These are phyloP conservation scores for Platysteira castanea DNA, from an alignment of 2,113 vertebrate genomes.

Conservation along the genomic window DNA sequence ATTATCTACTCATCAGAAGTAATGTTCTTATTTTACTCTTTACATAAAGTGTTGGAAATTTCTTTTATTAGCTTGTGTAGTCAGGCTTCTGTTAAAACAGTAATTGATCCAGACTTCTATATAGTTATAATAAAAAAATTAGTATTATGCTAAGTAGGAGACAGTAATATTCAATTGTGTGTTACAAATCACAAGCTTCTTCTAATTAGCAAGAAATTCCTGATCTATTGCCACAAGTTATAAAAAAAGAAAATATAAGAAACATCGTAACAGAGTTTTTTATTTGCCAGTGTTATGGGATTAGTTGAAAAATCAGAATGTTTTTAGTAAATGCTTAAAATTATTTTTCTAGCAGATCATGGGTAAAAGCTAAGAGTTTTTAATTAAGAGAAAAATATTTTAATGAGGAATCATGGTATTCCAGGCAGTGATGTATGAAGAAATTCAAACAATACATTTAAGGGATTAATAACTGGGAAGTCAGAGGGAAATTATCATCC, in stretches of 20 bases:
- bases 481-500: not conserved
- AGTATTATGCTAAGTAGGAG: not conserved
- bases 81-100: not conserved
- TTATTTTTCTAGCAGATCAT: not conserved
- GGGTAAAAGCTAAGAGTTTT: not conserved
- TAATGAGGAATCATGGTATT: not conserved
- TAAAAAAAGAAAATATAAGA: not conserved
- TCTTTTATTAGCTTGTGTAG: not conserved
- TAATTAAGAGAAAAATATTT: not conserved
- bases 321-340: not conserved
- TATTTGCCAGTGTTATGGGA: not conserved
- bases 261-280: not conserved
- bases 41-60: not conserved
- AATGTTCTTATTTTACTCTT: not conserved
- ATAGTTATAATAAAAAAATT: not conserved
- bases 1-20: not conserved
- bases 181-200: not conserved
- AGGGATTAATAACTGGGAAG: constrained; percentile 13
- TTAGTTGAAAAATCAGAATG: not conserved
- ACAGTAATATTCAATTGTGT: not conserved
- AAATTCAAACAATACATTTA: not conserved
- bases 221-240: not conserved
- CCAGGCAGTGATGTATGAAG: not conserved
- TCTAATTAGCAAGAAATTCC: not conserved
- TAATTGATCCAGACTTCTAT: not conserved